Evolutionary conservation across 2,797 vertebrate species (phyloP).

Genomic region (Manis javanica): DNA sequence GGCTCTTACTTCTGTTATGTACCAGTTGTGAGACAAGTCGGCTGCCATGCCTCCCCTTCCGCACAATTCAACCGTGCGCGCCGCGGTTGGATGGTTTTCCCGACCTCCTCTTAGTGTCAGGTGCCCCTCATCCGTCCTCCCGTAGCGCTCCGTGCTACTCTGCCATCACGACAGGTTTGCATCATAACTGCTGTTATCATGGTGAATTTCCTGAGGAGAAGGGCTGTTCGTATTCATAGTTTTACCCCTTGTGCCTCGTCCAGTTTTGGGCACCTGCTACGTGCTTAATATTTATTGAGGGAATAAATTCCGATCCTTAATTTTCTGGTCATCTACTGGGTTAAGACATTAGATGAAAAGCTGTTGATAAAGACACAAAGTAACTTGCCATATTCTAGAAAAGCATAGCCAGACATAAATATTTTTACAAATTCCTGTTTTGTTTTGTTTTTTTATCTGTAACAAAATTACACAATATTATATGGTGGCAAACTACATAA

Average conservation of each 20-base stretch:
- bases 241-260: background rate
- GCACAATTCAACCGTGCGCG: background rate
- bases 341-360: background rate
- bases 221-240: background rate
- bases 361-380: background rate
- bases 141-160: background rate
- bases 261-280: background rate
- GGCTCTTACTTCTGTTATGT: background rate
- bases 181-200: background rate
- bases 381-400: background rate
- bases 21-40: background rate
- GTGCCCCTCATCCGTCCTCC: background rate
- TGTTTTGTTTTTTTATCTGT: background rate
- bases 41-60: background rate
- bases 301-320: background rate
- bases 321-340: background rate
- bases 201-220: background rate
- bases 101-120: background rate
- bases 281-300: background rate
- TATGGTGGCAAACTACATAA: background rate
- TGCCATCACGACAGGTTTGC: background rate
- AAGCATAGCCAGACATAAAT: background rate
- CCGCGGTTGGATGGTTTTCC: background rate
- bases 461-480: background rate
- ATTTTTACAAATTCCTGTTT: background rate